Evolutionary conservation across 2,113 vertebrate genomes (phyloP), one percentile per base, ranked within the genome.

Genomic region (Illadopsis cleaveri): DNA sequence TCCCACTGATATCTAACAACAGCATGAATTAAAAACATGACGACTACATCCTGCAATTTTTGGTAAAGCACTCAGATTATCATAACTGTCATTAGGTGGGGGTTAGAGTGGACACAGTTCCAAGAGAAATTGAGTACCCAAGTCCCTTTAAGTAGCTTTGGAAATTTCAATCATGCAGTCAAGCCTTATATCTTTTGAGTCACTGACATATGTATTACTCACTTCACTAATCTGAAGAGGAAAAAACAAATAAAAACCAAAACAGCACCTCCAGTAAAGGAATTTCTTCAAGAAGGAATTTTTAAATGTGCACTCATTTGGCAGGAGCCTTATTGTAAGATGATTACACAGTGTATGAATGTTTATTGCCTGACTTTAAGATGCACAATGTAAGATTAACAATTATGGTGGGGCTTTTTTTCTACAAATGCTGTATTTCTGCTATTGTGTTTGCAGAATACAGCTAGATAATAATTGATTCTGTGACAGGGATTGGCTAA

Each of bases 401-500:
- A 96, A 96, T 97, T 95, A 80, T 78, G 88, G 90, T 75, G 70
- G 15, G 3, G 11, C 2, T 4, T 71, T 71, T 83, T 97, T 90
- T 47, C 95, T 97, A 88, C 95, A 97, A 98, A 98, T 93, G 96
- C 96, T 95, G 81, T 97, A 98, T 98, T 98, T 98, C 96, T 98
- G 93, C 96, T 97, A 97, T 98, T 98, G 97, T 98, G 95, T 98
- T 98, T 98, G 94, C 96, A 95, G 96, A 97, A 97, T 98, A 96
- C 86, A 95, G 97, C 96, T 97, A 98, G 97, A 98, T 98, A 98
- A 98, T 98, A 98, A 98, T 98, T 98, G 98, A 98, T 98, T 98
- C 98, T 78, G 15, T 98, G 98, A 98, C 98, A 98, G 98, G 97
- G 97, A 98, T 97, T 98, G 98, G 98, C 97, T 98, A 98, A 98